phyloP scores from a whole-genome alignment of 2,797 vertebrate genomes.

The Phylloscopus collybita region DNA sequence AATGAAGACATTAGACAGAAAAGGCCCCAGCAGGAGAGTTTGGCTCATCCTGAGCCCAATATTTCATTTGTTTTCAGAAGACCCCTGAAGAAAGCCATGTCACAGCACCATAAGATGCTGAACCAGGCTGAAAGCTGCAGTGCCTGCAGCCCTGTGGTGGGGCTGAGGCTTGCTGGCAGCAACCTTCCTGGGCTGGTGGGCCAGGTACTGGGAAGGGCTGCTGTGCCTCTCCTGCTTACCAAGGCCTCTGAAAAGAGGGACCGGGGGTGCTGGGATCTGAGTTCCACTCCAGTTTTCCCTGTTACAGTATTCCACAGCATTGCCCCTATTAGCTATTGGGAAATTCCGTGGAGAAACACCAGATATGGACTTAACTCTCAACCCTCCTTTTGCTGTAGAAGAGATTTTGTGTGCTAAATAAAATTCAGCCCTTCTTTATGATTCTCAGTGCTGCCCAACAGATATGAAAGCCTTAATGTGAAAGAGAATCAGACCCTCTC shows the following conservation, averaged over 20 bases:
- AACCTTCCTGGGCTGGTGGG: not conserved
- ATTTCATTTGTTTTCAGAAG: conserved; percentile 23
- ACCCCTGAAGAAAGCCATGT: not conserved
- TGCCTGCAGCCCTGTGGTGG: rapidly evolving
- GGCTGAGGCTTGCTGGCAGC: not conserved
- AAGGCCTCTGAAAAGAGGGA: not conserved
- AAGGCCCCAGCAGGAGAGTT: not conserved
- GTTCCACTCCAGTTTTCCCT: not conserved
- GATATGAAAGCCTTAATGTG: not conserved
- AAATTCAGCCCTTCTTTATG: not conserved
- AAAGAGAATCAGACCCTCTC: not conserved
- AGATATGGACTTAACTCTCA: not conserved
- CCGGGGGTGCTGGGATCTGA: not conserved
- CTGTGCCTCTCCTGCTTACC: not conserved
- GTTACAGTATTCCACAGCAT: not conserved
- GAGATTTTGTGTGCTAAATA: not conserved
- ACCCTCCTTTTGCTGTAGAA: not conserved
- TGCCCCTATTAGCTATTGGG: rapidly evolving
- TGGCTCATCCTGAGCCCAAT: not conserved
- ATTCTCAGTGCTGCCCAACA: not conserved
- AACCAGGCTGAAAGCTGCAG: not conserved
- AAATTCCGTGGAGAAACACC: rapidly evolving
- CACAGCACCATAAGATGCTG: not conserved
- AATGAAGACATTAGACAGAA: conserved; percentile 53
- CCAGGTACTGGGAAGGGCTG: not conserved